These are phyloP conservation scores for Rhagoletis pomonella DNA, from an alignment of 1,140 invertebrate species.

Conservation along the genomic window DNA sequence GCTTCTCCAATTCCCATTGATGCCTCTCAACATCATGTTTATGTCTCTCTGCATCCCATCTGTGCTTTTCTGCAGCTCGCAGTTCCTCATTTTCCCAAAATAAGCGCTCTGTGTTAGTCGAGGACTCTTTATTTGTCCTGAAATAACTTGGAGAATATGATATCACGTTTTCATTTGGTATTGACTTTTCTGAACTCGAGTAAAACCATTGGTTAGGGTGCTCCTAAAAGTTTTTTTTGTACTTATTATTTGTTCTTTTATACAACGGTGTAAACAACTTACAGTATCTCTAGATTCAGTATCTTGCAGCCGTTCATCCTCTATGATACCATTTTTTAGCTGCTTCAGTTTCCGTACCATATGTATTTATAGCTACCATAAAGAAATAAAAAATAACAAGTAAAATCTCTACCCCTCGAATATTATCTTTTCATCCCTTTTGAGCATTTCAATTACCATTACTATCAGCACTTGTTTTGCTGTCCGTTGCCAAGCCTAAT, in stretches of 20 bases:
- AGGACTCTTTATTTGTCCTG: background rate
- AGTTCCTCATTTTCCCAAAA: background rate
- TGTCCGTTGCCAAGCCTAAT: background rate
- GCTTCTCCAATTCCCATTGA: background rate
- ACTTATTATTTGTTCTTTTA: background rate
- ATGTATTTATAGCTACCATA: background rate
- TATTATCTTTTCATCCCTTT: no score
- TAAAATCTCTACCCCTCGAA: background rate
- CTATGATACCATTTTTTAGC: background rate
- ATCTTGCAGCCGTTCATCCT: background rate
- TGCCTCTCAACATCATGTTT: background rate
- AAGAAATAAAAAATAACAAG: background rate
- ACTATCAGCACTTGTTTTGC: background rate
- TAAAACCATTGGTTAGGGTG: background rate
- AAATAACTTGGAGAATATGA: background rate
- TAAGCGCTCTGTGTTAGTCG: background rate
- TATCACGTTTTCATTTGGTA: background rate
- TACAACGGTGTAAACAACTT: background rate
- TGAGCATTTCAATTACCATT: background rate
- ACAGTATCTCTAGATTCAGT: background rate
- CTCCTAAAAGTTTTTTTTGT: background rate
- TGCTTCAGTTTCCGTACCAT: background rate
- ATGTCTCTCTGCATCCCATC: background rate
- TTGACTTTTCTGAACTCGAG: background rate
- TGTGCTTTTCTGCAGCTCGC: background rate